Evolutionary conservation across 2,888 invertebrate species (phyloP).

Genomic region (Mongoloraphidia duomilia): DNA sequence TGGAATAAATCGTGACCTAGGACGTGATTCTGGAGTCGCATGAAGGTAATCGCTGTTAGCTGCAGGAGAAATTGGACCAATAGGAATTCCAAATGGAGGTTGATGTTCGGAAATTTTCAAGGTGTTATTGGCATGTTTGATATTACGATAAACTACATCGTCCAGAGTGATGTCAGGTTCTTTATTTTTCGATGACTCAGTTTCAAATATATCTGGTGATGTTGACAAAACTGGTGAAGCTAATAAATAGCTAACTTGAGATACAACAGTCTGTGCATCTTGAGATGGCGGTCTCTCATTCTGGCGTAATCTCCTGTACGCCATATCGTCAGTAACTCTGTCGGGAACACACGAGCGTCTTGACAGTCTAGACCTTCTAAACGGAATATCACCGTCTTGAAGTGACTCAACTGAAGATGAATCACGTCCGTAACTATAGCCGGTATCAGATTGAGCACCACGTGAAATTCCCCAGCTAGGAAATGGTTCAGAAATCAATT

Average conservation of each 20-base stretch:
- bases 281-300: conserved; percentile 36
- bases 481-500: conserved; percentile 19
- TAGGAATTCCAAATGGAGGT: conserved; percentile 80
- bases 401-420: conserved; percentile 5
- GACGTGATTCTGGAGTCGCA: conserved; percentile 47
- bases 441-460: conserved; percentile 28
- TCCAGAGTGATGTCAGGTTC: conserved; percentile 74
- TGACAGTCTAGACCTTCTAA: conserved; percentile 19
- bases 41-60: conserved; percentile 76
- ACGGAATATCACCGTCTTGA: conserved; percentile 2
- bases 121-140: conserved; percentile 61
- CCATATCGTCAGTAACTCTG: conserved; percentile 65
- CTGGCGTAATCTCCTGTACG: conserved; percentile 55
- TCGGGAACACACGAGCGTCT: conserved; percentile 41
- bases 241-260: conserved; percentile 50
- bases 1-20: conserved; percentile 46
- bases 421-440: conserved; percentile 25
- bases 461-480: conserved; percentile 18
- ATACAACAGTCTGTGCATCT: conserved; percentile 31
- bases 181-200: conserved; percentile 29
- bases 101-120: conserved; percentile 64
- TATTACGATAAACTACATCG: conserved; percentile 70
- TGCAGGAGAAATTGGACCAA: conserved; percentile 68
- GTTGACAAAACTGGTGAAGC: conserved; percentile 49
- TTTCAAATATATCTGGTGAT: conserved; percentile 32